Conservation (phyloP, 2,888 invertebrate genomes). For the Gasteruption jaculator region DNA sequence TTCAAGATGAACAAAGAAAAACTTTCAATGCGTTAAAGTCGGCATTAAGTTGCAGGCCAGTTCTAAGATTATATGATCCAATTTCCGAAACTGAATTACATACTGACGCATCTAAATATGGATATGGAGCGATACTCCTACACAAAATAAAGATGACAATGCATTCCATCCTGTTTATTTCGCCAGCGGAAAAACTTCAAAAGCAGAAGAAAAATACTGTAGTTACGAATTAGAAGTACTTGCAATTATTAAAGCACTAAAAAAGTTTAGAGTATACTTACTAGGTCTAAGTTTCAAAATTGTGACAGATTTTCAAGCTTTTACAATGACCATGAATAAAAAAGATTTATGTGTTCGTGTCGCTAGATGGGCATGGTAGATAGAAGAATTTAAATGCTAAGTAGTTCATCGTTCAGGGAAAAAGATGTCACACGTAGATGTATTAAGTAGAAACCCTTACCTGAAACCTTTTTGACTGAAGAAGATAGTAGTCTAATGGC, state of each 20-base stretch:
- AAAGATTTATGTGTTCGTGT: conserved; percentile 23
- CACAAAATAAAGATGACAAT: conserved; percentile 25
- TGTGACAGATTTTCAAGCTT: conserved; percentile 26
- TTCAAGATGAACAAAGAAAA: conserved; percentile 9
- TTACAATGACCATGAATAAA: conserved; percentile 18
- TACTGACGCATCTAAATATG: conserved; percentile 24
- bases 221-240: conserved; percentile 29
- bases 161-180: conserved; percentile 28
- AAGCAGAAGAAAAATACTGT: conserved; percentile 26
- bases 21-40: conserved; percentile 20
- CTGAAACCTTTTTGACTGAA: too few relatives aligned
- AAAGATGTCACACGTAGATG: conserved; percentile 28
- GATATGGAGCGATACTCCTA: conserved; percentile 29
- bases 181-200: conserved; percentile 29
- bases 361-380: conserved; percentile 25
- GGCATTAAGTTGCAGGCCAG: conserved; percentile 15
- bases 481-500: conserved; percentile 7
- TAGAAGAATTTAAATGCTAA: conserved; percentile 25
- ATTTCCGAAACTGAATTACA: conserved; percentile 21
- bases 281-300: conserved; percentile 28
- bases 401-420: conserved; percentile 26
- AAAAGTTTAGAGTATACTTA: conserved; percentile 26
- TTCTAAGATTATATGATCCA: conserved; percentile 17
- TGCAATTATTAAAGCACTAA: conserved; percentile 30
- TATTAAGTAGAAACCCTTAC: conserved; percentile 25